Evolutionary conservation across 2,113 vertebrate species (phyloP).

Genomic region (Channa argus): DNA sequence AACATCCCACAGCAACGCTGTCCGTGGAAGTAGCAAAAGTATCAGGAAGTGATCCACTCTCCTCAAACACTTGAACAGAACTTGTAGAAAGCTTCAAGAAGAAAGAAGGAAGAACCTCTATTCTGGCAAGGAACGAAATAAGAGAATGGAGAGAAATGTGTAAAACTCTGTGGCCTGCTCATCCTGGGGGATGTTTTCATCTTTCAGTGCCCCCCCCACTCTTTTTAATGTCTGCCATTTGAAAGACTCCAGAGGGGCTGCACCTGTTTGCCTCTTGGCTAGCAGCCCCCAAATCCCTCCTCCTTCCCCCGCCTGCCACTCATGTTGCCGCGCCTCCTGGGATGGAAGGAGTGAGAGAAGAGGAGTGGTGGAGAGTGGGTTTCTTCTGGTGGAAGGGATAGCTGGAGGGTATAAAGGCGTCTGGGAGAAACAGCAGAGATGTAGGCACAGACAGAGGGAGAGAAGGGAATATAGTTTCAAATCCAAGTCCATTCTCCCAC

Average conservation of each 20-base stretch:
- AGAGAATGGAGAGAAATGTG: constrained; percentile 58
- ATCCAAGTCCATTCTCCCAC: constrained; percentile 73
- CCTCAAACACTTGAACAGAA: constrained; percentile 51
- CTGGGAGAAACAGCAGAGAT: constrained; percentile 74
- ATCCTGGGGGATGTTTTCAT: constrained; percentile 85
- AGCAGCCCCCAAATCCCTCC: constrained; percentile 79
- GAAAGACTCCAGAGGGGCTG: constrained; percentile 86
- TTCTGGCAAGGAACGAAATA: constrained; percentile 44
- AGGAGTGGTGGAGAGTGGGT: constrained; percentile 55
- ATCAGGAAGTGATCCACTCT: constrained; percentile 53
- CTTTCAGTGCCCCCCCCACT: constrained; percentile 62
- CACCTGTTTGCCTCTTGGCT: constrained; percentile 88
- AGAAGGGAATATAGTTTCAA: constrained; percentile 67
- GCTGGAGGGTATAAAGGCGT: constrained; percentile 82
- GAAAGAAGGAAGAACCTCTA: constrained; percentile 45
- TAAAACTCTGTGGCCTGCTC: constrained; percentile 75
- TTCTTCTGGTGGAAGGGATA: constrained; percentile 81
- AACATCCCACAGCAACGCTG: constrained; percentile 11
- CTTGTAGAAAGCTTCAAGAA: constrained; percentile 59
- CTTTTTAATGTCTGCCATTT: constrained; percentile 86
- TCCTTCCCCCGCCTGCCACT: constrained; percentile 83
- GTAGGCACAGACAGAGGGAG: constrained; percentile 53
- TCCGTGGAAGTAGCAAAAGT: constrained; percentile 33
- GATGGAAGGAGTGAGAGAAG: constrained; percentile 67
- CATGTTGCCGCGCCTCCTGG: constrained; percentile 78